Conservation (phyloP, 2,888 invertebrate species). For the Neocrepidodera transversa region DNA sequence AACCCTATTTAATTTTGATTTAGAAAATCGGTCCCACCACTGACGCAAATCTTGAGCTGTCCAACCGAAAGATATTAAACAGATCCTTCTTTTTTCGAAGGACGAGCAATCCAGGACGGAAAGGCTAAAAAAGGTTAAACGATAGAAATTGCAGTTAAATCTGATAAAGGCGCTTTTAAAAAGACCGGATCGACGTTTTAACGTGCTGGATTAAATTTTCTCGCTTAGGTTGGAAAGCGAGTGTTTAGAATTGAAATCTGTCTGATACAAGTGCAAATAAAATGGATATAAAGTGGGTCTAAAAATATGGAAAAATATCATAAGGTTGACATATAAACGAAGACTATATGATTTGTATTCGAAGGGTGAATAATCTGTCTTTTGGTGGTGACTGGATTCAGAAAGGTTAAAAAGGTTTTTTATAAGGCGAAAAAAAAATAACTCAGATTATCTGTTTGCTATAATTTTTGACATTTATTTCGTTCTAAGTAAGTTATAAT, state of each 20-base stretch:
- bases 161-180: conserved; percentile 32
- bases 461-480: too few relatives aligned
- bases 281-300: conserved; percentile 13
- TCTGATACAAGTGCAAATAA: conserved; percentile 25
- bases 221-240: conserved; percentile 14
- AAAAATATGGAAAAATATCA: conserved; percentile 22
- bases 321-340: conserved; percentile 15
- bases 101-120: neutral
- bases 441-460: too few relatives aligned
- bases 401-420: too few relatives aligned
- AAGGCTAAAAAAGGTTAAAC: conserved; percentile 27
- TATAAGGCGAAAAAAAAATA: too few relatives aligned
- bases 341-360: conserved; percentile 6
- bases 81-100: conserved; percentile 31
- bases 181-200: conserved; percentile 32
- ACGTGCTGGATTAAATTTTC: conserved; percentile 25
- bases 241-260: conserved; percentile 16
- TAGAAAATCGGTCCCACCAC: neutral
- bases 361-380: too few relatives aligned
- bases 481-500: too few relatives aligned
- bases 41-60: conserved; percentile 31
- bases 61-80: conserved; percentile 42
- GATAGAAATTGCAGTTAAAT: conserved; percentile 37
- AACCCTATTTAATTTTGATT: too few relatives aligned
- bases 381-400: too few relatives aligned